Percentiles rank a stretch among this genome's conserved stretches.
phyloP scores from a whole-genome alignment of 2,888 invertebrate genomes.

The Chrysolina oricalcia region DNA sequence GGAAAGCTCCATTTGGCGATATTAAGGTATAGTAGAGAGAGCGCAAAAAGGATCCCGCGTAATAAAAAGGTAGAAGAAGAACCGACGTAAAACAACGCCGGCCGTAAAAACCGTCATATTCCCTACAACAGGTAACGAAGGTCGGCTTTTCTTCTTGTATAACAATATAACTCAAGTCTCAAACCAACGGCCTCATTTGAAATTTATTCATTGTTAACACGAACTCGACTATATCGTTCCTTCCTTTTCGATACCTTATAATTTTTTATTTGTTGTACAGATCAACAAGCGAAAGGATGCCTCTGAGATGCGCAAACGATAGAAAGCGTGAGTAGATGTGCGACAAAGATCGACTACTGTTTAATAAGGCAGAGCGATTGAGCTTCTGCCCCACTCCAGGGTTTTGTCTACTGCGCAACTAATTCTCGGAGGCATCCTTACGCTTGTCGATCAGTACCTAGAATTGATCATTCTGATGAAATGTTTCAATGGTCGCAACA shows the following conservation, averaged over 20 bases:
- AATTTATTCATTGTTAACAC: constrained; percentile 41
- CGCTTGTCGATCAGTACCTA: too few relatives aligned
- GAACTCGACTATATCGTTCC: background rate
- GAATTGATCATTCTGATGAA: too few relatives aligned
- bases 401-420: too few relatives aligned
- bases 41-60: constrained; percentile 43
- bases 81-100: constrained; percentile 48
- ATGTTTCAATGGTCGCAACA: too few relatives aligned
- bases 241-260: background rate
- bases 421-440: too few relatives aligned
- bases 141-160: constrained; percentile 33
- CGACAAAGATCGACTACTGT: too few relatives aligned
- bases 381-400: too few relatives aligned
- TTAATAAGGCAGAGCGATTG: too few relatives aligned
- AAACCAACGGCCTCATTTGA: constrained; percentile 31
- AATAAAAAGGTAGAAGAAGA: constrained; percentile 48
- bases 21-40: constrained; percentile 51
- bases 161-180: constrained; percentile 46
- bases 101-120: constrained; percentile 55
- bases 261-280: too few relatives aligned
- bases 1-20: constrained; percentile 51
- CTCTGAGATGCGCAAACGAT: too few relatives aligned
- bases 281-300: too few relatives aligned
- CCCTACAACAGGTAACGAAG: constrained; percentile 54
- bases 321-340: too few relatives aligned